Percentiles rank a stretch among this genome's conserved stretches.
Conservation (phyloP, 92 coral and sea anemone genomes). For the Nematostella vectensis region DNA sequence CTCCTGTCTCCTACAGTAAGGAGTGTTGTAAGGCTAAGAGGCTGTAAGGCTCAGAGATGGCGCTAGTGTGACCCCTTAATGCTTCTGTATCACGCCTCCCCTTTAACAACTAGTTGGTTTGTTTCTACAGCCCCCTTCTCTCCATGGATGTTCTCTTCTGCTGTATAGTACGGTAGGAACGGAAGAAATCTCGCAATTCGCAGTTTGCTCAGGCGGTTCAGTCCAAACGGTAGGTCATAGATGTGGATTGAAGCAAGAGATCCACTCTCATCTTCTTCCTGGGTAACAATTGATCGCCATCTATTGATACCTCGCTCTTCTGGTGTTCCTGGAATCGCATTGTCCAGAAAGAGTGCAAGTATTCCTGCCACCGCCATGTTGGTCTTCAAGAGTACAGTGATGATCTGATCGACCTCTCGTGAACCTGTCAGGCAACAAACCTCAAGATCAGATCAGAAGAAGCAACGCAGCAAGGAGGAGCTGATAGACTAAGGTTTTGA, state of each 20-base stretch:
- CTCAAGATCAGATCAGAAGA: no score
- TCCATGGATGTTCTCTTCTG: neutral
- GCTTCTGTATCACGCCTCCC: no score
- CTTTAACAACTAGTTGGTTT: no score
- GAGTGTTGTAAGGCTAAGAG: no score
- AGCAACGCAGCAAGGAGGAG: no score
- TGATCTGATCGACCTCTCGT: conserved; percentile 56
- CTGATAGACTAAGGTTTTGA: no score
- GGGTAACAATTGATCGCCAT: conserved; percentile 18
- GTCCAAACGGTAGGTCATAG: conserved; percentile 64
- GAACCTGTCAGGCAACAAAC: no score
- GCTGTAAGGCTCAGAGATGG: no score
- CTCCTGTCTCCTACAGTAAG: no score
- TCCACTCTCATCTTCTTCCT: neutral
- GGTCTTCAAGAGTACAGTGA: conserved; percentile 51
- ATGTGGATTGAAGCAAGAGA: conserved; percentile 42
- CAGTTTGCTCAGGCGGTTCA: conserved; percentile 48
- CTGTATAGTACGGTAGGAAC: conserved; percentile 45
- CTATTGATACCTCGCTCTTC: conserved; percentile 55
- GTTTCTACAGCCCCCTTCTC: no score
- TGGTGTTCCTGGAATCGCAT: conserved; percentile 58
- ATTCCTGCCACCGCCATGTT: conserved; percentile 70
- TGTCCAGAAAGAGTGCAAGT: conserved; percentile 42
- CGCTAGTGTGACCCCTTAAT: no score
- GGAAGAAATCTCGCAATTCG: conserved; percentile 44